Base-by-base conservation (phyloP, 2,113 vertebrate genomes). In the Panurus biarmicus region DNA sequence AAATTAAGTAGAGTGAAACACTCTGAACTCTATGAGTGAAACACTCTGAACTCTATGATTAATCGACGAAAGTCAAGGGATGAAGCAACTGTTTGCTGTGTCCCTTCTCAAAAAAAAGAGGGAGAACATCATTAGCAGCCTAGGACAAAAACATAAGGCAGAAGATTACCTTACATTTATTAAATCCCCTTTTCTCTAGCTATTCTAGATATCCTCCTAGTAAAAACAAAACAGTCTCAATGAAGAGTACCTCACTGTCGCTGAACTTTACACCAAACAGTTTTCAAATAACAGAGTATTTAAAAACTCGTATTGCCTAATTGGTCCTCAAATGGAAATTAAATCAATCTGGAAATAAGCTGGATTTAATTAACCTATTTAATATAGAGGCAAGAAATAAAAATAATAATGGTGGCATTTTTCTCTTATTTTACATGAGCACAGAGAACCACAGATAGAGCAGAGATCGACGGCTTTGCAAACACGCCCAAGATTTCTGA, bases 311-410 rank as follows among this genome's bases (percentile, higher is more conserved):
- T 31, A 50, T 22, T 67, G 56, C 40, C 61, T 67, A 42, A 67
- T 11, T 78, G 48, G 36, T 28, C 31, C 44, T 84, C 29, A 47
- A 53, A 83, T 10, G 6, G 48, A 84, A 90, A 66, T 42, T 74
- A 80, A 70, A 92, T 50, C 45, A 71, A 54, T 56, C 54, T 71
- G 45, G 50, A 71, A 95, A 67, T 50, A 84, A 85, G 40, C 7
- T 40, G 36, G 31, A 85, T 47, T 89, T 80, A 83, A 95, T 89
- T 94, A 95, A 91, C 83, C 82, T 87, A 83, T 62, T 85, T 33
- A 61, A 66, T 29, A 54, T 2, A 24, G 2, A 20, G 18, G 33
- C 38, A 81, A 85, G 24, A n/a, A 85, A 19, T 6, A 38, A 54
- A 38, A 94, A 67, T 35, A 73, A 61, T 18, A 70, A 45, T 1